These are phyloP conservation scores for Cherax quadricarinatus DNA, from an alignment of 1,140 invertebrate genomes.

Conservation along the genomic window DNA sequence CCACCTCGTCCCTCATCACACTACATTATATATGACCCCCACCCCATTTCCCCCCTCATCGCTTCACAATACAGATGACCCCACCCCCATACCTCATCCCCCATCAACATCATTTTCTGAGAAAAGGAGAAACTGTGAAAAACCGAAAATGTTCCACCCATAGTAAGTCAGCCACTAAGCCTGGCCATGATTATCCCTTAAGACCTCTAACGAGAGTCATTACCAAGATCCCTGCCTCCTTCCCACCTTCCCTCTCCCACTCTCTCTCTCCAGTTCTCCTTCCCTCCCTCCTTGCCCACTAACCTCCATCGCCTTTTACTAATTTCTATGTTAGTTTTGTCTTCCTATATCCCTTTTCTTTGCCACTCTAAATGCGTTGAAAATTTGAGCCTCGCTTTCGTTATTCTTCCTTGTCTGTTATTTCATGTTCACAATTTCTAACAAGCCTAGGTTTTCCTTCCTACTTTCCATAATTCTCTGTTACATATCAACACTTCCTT, in stretches of 20 bases:
- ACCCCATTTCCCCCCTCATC: not conserved
- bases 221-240: not conserved
- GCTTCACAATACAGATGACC: not conserved
- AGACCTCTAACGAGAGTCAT: conserved; percentile 8
- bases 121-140: conserved; percentile 4
- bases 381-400: too few relatives aligned
- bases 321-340: not conserved
- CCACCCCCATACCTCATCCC: not conserved
- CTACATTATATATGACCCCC: not conserved
- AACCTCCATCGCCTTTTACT: not conserved
- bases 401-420: too few relatives aligned
- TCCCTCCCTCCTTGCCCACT: not conserved
- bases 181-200: conserved; percentile 10
- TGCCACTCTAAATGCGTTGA: too few relatives aligned
- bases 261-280: not conserved
- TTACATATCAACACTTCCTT: too few relatives aligned
- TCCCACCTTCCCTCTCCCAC: too few relatives aligned
- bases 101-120: not conserved
- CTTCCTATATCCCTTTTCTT: too few relatives aligned
- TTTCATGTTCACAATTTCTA: too few relatives aligned
- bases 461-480: too few relatives aligned
- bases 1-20: not conserved
- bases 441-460: too few relatives aligned
- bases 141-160: conserved; percentile 10
- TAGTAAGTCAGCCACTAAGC: conserved; percentile 6